Conservation (phyloP, 2,113 vertebrate species). For the Gopherus evgoodei region DNA sequence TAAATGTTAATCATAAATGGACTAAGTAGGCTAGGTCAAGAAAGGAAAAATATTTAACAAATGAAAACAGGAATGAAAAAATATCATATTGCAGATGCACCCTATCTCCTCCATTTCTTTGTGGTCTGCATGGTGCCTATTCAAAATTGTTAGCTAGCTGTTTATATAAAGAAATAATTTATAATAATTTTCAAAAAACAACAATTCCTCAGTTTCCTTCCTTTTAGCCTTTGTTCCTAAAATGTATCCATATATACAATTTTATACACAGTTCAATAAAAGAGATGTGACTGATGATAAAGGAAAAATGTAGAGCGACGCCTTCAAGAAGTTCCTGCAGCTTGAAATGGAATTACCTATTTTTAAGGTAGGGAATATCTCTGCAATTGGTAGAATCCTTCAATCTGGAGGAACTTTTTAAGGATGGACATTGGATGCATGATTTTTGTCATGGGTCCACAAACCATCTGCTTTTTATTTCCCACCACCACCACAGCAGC, state of each 20-base stretch:
- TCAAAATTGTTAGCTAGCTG: neutral
- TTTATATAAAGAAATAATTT: neutral
- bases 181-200: neutral
- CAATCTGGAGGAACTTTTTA: neutral
- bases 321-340: neutral
- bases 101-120: neutral
- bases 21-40: neutral
- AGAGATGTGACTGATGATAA: neutral
- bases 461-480: slow-evolving; percentile 46
- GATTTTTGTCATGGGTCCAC: neutral
- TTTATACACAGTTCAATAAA: neutral
- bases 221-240: slow-evolving; percentile 12
- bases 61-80: neutral
- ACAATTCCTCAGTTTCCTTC: neutral
- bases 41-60: neutral
- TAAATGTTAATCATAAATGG: neutral
- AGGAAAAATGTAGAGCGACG: fast-evolving
- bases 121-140: neutral
- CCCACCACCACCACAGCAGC: slow-evolving; percentile 25
- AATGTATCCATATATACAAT: neutral
- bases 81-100: neutral
- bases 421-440: neutral
- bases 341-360: neutral
- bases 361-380: neutral
- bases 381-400: neutral